phyloP scores from a whole-genome alignment of 2,113 vertebrate species.

The Pyxicephalus adspersus region DNA sequence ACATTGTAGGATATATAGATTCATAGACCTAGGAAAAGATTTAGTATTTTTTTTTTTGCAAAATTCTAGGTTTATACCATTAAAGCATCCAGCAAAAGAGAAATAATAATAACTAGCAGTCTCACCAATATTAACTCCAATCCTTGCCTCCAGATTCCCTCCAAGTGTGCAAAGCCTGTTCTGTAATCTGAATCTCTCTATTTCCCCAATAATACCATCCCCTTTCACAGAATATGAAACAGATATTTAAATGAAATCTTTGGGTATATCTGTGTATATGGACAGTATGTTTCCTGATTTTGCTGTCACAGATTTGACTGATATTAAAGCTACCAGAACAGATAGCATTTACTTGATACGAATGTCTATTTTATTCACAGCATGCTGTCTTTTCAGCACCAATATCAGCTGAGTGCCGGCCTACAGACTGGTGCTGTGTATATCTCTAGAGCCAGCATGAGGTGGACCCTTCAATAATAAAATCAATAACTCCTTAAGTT shows the following conservation, averaged over 20 bases:
- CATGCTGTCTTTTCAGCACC: constrained; percentile 42
- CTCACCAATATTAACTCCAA: no score
- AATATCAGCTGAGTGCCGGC: constrained; percentile 24
- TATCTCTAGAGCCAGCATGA: constrained; percentile 30
- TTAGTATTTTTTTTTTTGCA: no score
- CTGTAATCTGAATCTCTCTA: no score
- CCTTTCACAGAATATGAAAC: no score
- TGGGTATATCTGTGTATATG: not conserved
- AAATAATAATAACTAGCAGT: no score
- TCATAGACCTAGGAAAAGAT: no score
- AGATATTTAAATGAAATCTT: not conserved
- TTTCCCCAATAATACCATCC: no score
- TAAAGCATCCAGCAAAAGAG: no score
- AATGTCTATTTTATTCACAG: constrained; percentile 35
- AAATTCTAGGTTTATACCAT: no score
- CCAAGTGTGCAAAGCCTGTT: no score
- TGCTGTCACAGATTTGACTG: constrained; percentile 31
- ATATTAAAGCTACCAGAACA: constrained; percentile 33
- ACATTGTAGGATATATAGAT: no score
- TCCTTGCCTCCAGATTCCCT: no score
- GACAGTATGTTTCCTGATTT: not conserved
- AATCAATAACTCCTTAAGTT: constrained; percentile 43
- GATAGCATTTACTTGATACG: constrained; percentile 41
- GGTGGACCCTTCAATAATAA: constrained; percentile 44
- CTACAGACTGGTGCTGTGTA: constrained; percentile 36